Evolutionary conservation across 1,140 invertebrate species (phyloP).

Genomic region (Catajapyx aquilonaris): DNA sequence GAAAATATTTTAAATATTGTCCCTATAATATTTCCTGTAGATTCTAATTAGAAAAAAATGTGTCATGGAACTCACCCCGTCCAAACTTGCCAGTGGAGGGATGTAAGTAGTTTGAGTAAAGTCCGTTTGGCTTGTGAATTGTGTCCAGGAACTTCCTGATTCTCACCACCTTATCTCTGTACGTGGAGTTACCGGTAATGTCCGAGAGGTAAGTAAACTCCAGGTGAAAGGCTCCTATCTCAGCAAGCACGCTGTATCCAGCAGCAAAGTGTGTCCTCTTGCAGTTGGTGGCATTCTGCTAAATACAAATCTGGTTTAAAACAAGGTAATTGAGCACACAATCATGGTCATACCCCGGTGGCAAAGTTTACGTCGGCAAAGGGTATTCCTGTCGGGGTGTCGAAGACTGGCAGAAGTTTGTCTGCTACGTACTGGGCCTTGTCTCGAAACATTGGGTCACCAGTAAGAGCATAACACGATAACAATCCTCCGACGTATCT

Average conservation of each 20-base stretch:
- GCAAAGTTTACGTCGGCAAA: constrained; percentile 78
- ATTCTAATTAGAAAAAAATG: not conserved
- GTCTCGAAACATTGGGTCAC: constrained; percentile 80
- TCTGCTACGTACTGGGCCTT: constrained; percentile 85
- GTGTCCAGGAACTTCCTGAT: constrained; percentile 65
- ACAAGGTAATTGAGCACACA: not conserved
- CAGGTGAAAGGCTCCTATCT: constrained; percentile 90
- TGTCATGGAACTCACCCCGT: constrained; percentile 58
- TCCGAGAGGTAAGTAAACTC: constrained; percentile 92
- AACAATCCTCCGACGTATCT: constrained; percentile 91
- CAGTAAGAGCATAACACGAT: constrained; percentile 80
- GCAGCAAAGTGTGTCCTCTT: constrained; percentile 92
- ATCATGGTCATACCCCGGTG: constrained; percentile 41
- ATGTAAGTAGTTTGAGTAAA: constrained; percentile 96
- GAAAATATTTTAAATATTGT: not conserved
- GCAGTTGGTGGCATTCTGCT: constrained; percentile 76
- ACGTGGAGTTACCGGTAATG: constrained; percentile 78
- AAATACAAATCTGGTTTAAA: constrained; percentile 13
- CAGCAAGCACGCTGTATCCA: constrained; percentile 88
- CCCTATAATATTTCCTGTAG: constrained; percentile 8
- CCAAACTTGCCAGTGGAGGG: constrained; percentile 93
- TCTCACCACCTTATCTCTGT: constrained; percentile 62
- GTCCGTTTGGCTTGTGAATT: constrained; percentile 73
- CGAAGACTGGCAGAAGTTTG: constrained; percentile 87
- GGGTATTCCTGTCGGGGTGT: constrained; percentile 95